Conservation (phyloP, 2,888 invertebrate genomes). For the Dynastes grantii region DNA sequence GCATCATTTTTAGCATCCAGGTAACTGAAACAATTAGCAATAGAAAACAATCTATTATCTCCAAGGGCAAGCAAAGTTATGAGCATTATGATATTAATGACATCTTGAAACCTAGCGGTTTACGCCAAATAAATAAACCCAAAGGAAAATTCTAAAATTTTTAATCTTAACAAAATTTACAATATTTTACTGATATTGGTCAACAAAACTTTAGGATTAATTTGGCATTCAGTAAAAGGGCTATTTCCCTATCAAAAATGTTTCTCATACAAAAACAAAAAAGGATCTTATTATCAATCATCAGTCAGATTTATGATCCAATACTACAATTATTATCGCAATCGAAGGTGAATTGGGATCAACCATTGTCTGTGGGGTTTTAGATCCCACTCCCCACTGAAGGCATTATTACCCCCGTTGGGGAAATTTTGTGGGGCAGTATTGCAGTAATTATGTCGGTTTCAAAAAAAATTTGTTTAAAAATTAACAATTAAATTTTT, state of each 20-base stretch:
- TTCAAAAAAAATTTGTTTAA: constrained; percentile 20
- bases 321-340: neutral
- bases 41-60: too few relatives aligned
- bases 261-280: neutral
- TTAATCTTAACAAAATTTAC: neutral
- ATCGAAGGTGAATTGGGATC: neutral
- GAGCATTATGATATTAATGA: neutral
- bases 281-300: neutral
- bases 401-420: constrained; percentile 42
- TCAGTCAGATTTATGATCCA: neutral
- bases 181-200: too few relatives aligned
- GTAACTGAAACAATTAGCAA: too few relatives aligned
- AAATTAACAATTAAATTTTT: too few relatives aligned
- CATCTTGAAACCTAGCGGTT: neutral
- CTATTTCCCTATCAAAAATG: neutral
- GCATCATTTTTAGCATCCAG: too few relatives aligned
- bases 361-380: constrained; percentile 26
- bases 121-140: neutral
- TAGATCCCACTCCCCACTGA: constrained; percentile 32
- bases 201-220: neutral
- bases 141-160: too few relatives aligned
- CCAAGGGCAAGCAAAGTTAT: neutral
- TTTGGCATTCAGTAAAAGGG: neutral
- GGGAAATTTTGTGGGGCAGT: constrained; percentile 51
- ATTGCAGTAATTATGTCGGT: constrained; percentile 50